These are phyloP conservation scores for Hydrotaea cyrtoneurina DNA, from an alignment of 2,888 invertebrate species.

Conservation along the genomic window DNA sequence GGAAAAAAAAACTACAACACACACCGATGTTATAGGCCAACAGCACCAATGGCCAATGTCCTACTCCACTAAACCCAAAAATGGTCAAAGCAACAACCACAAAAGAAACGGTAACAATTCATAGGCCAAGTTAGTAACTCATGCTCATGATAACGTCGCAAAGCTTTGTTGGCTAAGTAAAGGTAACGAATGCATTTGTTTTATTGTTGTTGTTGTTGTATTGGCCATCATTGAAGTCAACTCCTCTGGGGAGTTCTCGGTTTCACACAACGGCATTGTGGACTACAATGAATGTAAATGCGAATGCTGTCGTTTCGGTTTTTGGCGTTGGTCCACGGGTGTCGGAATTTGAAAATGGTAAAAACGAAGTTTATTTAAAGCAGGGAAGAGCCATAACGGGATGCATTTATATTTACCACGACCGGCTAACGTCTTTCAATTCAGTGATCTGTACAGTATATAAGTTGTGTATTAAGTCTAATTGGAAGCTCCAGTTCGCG, in stretches of 20 bases:
- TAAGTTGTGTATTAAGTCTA: too few relatives aligned
- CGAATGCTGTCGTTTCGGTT: neutral
- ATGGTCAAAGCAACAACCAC: slow-evolving; percentile 11
- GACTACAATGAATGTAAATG: neutral
- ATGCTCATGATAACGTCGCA: slow-evolving; percentile 25
- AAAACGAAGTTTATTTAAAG: neutral
- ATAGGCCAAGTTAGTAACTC: slow-evolving; percentile 37
- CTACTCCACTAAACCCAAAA: slow-evolving; percentile 56
- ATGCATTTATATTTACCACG: too few relatives aligned
- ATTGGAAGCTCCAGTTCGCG: too few relatives aligned
- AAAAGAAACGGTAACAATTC: slow-evolving; percentile 53
- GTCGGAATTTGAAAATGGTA: neutral
- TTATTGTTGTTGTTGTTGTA: neutral
- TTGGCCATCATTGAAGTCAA: neutral
- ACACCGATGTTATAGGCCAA: slow-evolving; percentile 2
- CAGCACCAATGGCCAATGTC: slow-evolving; percentile 43
- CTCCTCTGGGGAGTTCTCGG: neutral
- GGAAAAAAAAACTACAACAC: neutral
- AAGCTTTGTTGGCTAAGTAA: neutral
- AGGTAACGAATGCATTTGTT: neutral
- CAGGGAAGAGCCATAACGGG: too few relatives aligned
- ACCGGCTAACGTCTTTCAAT: too few relatives aligned
- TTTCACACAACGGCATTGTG: neutral
- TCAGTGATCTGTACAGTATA: too few relatives aligned
- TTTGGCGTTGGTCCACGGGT: too few relatives aligned